Percentiles rank a stretch among this genome's conserved stretches.
These are phyloP conservation scores for Iphiclides podalirius DNA, from an alignment of 2,888 invertebrate species.

Conservation along the genomic window DNA sequence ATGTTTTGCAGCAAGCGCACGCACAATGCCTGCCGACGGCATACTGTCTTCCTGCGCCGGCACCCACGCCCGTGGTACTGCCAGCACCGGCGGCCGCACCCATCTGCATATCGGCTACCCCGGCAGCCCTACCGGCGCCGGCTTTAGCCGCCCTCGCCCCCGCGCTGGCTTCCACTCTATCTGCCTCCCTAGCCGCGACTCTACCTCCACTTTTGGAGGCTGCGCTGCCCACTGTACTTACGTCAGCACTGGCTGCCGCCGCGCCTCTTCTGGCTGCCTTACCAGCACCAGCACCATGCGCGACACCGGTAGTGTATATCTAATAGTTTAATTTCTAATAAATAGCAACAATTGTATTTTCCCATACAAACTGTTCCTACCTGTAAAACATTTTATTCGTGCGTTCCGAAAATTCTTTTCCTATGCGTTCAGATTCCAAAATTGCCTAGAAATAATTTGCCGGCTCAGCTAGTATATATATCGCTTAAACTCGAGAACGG, in stretches of 20 bases:
- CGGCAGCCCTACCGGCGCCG: conserved; percentile 9
- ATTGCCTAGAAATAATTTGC: too few species aligned
- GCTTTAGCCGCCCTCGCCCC: conserved; percentile 29
- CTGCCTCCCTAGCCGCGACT: conserved; percentile 33
- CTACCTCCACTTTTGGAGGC: conserved; percentile 38
- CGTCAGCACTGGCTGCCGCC: conserved; percentile 46
- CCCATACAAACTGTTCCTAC: too few species aligned
- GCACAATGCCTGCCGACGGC: conserved; percentile 31
- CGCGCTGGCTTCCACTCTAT: conserved; percentile 31
- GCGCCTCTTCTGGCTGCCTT: conserved; percentile 40
- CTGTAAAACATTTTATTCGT: too few species aligned
- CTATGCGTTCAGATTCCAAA: too few species aligned
- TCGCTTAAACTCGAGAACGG: too few species aligned
- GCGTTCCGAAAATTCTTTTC: too few species aligned
- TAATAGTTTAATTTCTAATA: not conserved
- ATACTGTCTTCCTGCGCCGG: conserved; percentile 29
- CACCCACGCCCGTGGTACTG: conserved; percentile 15
- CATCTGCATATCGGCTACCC: conserved; percentile 11
- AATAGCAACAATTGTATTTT: not conserved
- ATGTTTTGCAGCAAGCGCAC: conserved; percentile 31
- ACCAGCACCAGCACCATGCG: conserved; percentile 22
- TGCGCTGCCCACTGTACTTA: conserved; percentile 45
- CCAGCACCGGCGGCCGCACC: conserved; percentile 17
- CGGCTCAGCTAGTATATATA: too few species aligned
- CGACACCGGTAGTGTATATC: conserved; percentile 19